These are phyloP conservation scores for Esperia sulphurella DNA, from an alignment of 2,888 invertebrate species.

Conservation along the genomic window DNA sequence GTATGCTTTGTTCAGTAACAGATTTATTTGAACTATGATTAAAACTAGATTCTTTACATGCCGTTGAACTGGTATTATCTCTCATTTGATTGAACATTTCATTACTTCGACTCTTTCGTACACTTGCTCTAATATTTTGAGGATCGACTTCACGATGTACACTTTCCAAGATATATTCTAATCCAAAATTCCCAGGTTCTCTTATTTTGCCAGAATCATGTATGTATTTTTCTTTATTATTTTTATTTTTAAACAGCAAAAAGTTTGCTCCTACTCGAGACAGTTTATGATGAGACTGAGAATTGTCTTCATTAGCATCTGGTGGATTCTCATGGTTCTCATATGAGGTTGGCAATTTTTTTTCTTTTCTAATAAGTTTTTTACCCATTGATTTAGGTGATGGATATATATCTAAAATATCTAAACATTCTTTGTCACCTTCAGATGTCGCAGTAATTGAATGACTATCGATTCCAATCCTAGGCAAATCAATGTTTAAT, in stretches of 20 bases:
- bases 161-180: conserved; percentile 47
- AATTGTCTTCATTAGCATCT: conserved; percentile 1
- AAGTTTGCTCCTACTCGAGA: conserved; percentile 38
- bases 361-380: not conserved
- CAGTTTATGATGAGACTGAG: conserved; percentile 34
- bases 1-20: conserved; percentile 9
- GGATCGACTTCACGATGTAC: conserved; percentile 35
- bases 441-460: conserved; percentile 34
- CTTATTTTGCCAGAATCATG: conserved; percentile 7
- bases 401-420: conserved; percentile 29
- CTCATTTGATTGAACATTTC: conserved; percentile 25
- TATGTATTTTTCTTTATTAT: conserved; percentile 2
- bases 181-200: conserved; percentile 30
- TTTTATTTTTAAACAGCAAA: conserved; percentile 29
- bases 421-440: conserved; percentile 39
- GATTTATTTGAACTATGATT: not conserved
- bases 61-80: conserved; percentile 17
- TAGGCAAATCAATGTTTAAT: conserved; percentile 43
- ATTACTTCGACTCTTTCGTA: conserved; percentile 39
- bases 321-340: not conserved
- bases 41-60: conserved; percentile 4
- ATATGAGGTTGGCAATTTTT: not conserved
- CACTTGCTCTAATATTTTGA: conserved; percentile 19
- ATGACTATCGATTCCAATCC: conserved; percentile 32
- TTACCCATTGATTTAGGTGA: conserved; percentile 21